phyloP scores from a whole-genome alignment of 2,888 invertebrate species.

The Eledona agricola region DNA sequence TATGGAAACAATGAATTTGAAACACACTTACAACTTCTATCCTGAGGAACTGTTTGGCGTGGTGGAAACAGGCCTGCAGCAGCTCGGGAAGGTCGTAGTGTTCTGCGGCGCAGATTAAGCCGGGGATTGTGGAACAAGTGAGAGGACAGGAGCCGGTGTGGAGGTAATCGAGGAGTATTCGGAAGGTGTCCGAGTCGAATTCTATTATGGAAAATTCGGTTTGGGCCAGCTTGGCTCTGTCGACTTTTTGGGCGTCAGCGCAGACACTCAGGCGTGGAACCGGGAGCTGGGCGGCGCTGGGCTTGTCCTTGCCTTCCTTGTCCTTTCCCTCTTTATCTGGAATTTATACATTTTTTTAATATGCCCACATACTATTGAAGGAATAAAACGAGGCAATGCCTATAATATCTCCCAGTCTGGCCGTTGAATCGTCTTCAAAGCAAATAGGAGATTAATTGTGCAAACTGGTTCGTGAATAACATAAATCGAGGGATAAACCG shows the following conservation, averaged over 20 bases:
- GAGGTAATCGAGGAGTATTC: constrained; percentile 88
- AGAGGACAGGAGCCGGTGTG: constrained; percentile 93
- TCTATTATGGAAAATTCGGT: constrained; percentile 96
- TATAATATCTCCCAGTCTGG: no score
- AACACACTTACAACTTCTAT: constrained; percentile 80
- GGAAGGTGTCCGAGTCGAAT: constrained; percentile 93
- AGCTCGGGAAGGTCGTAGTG: constrained; percentile 93
- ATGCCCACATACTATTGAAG: no score
- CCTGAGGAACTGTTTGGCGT: constrained; percentile 91
- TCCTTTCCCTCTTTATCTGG: constrained; percentile 83
- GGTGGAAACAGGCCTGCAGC: constrained; percentile 93
- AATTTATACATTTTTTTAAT: constrained; percentile 42
- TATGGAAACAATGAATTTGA: constrained; percentile 2
- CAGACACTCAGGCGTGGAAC: constrained; percentile 91
- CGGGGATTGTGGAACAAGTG: constrained; percentile 91
- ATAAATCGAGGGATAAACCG: no score
- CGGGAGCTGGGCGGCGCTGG: constrained; percentile 75
- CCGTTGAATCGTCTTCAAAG: no score
- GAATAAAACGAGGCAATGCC: no score
- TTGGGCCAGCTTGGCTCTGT: constrained; percentile 89
- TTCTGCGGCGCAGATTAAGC: constrained; percentile 92
- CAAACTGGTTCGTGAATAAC: no score
- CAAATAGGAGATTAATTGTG: no score
- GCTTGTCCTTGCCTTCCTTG: constrained; percentile 81
- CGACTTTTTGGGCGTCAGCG: constrained; percentile 93